Evolutionary conservation across 2,797 vertebrate species (phyloP).

Genomic region (Rhabdomys pumilio): DNA sequence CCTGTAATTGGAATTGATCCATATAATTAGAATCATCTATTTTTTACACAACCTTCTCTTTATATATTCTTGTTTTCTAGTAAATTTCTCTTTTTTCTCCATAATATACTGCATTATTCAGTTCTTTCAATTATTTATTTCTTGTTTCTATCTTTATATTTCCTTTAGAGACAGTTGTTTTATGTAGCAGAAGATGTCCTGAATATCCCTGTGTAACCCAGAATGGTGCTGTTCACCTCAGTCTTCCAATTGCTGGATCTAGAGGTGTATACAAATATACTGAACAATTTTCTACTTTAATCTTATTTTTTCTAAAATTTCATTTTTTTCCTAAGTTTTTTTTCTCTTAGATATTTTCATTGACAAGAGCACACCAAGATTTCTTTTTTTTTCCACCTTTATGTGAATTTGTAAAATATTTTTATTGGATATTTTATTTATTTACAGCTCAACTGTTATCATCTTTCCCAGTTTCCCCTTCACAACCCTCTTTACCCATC

Average conservation of each 20-base stretch:
- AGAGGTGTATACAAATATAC: not conserved
- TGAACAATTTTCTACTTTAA: not conserved
- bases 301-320: not conserved
- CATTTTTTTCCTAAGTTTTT: not conserved
- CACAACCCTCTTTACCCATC: no score
- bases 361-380: not conserved
- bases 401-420: no score
- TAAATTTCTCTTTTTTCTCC: not conserved
- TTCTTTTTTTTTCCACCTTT: no score
- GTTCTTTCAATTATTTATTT: not conserved
- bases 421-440: no score
- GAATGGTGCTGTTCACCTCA: not conserved
- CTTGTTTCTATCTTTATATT: not conserved
- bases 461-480: no score
- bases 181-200: not conserved
- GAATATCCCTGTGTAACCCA: not conserved
- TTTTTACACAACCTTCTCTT: not conserved
- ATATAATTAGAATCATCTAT: not conserved
- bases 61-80: not conserved
- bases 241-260: not conserved
- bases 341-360: not conserved
- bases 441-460: no score
- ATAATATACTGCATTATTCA: not conserved
- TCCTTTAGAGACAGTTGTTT: not conserved
- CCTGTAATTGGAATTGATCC: not conserved